Evolutionary conservation across 2,888 invertebrate species (phyloP).

Genomic region (Eurois occulta): DNA sequence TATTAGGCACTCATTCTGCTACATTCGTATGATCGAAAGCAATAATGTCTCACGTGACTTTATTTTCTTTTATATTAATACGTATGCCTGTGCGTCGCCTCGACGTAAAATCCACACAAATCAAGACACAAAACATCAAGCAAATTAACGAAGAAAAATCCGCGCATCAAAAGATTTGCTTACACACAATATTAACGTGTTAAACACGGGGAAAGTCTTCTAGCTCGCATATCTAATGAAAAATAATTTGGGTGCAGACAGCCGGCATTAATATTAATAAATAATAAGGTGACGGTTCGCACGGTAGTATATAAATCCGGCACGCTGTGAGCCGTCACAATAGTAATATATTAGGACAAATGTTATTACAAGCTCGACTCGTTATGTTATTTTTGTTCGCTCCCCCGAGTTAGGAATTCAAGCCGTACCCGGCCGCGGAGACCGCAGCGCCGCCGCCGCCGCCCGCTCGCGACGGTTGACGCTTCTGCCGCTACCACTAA

Average conservation of each 20-base stretch:
- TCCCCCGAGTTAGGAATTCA: constrained; percentile 79
- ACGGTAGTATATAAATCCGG: constrained; percentile 86
- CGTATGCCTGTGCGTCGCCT: constrained; percentile 29
- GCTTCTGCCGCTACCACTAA: constrained; percentile 36
- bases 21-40: constrained; percentile 40
- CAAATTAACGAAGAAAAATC: constrained; percentile 73
- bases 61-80: constrained; percentile 58
- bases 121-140: constrained; percentile 67
- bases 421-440: constrained; percentile 69
- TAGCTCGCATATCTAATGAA: constrained; percentile 81
- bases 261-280: constrained; percentile 87
- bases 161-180: constrained; percentile 80
- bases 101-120: constrained; percentile 55
- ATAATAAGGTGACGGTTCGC: constrained; percentile 86
- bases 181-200: constrained; percentile 78
- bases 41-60: constrained; percentile 42
- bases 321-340: constrained; percentile 86
- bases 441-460: constrained; percentile 51
- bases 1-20: constrained; percentile 42
- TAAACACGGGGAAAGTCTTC: constrained; percentile 72
- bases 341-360: constrained; percentile 89
- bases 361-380: constrained; percentile 89
- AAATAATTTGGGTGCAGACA: constrained; percentile 85
- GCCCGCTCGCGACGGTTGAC: constrained; percentile 56
- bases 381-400: constrained; percentile 88